phyloP scores from a whole-genome alignment of 2,888 invertebrate genomes.

The Ectemnius cavifrons region DNA sequence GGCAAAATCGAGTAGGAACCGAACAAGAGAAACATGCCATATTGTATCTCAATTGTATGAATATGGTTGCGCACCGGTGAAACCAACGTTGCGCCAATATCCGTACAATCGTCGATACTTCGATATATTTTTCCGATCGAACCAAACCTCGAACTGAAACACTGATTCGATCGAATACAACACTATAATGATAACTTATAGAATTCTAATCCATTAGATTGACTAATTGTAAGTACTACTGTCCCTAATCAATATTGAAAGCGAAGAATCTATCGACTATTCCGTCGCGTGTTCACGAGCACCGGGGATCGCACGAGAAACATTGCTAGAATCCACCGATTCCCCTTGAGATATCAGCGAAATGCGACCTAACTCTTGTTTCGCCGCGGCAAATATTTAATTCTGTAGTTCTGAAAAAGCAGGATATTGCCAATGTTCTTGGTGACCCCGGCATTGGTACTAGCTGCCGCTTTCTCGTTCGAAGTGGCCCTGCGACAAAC shows the following conservation, averaged over 20 bases:
- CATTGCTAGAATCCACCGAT: slow-evolving; percentile 46
- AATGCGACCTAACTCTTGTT: slow-evolving; percentile 62
- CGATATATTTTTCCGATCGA: slow-evolving; percentile 47
- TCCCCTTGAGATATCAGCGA: slow-evolving; percentile 52
- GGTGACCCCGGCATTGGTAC: slow-evolving; percentile 38
- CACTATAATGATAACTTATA: too few relatives aligned
- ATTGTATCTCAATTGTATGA: slow-evolving; percentile 30
- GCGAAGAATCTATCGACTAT: slow-evolving; percentile 29
- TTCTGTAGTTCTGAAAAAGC: slow-evolving; percentile 67
- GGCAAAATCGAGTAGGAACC: slow-evolving; percentile 56
- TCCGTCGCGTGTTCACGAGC: slow-evolving; percentile 49
- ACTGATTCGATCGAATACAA: too few relatives aligned
- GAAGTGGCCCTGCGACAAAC: slow-evolving; percentile 16
- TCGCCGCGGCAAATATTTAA: slow-evolving; percentile 71
- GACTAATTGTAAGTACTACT: too few relatives aligned
- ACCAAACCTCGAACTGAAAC: too few relatives aligned
- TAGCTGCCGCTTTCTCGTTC: slow-evolving; percentile 6
- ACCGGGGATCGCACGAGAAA: slow-evolving; percentile 44
- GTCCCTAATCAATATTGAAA: too few relatives aligned
- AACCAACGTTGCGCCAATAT: slow-evolving; percentile 31
- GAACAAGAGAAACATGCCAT: slow-evolving; percentile 52
- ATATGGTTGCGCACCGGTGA: neutral
- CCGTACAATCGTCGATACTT: slow-evolving; percentile 32
- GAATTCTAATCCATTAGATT: too few relatives aligned
- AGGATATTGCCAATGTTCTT: slow-evolving; percentile 69